Evolutionary conservation across 1,140 invertebrate genomes (phyloP).

Genomic region (Aleiodes sp.): DNA sequence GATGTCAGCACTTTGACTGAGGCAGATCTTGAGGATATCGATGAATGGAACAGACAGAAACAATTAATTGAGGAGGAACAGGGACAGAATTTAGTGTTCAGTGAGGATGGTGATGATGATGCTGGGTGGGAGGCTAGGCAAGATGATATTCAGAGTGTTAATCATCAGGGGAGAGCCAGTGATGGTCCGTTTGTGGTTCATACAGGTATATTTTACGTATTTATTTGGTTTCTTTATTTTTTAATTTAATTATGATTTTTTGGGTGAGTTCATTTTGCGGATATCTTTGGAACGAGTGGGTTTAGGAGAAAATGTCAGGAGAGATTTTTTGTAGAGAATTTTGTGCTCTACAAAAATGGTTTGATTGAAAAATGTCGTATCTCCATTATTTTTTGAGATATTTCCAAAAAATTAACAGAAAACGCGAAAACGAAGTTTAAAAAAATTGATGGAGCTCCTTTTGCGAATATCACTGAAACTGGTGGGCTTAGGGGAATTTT

Average conservation of each 20-base stretch:
- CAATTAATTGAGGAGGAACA: conserved; percentile 15
- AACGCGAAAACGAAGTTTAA: too few relatives aligned
- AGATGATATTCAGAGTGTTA: background rate
- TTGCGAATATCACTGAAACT: too few relatives aligned
- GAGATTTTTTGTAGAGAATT: background rate
- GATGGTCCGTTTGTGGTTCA: background rate
- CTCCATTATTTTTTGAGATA: too few relatives aligned
- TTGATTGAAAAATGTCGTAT: too few relatives aligned
- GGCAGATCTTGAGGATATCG: conserved; percentile 41
- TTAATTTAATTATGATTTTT: too few relatives aligned
- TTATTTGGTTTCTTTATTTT: background rate
- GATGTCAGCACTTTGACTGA: conserved; percentile 39
- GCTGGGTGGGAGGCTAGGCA: conserved; percentile 11
- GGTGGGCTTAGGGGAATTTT: too few relatives aligned
- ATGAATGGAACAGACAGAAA: conserved; percentile 46
- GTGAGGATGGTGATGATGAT: conserved; percentile 31
- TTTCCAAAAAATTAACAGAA: too few relatives aligned
- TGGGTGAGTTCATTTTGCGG: too few relatives aligned
- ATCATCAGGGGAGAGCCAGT: background rate
- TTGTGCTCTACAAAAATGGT: too few relatives aligned
- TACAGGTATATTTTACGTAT: background rate
- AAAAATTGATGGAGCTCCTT: too few relatives aligned
- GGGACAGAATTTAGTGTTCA: conserved; percentile 33
- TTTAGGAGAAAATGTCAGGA: too few relatives aligned
- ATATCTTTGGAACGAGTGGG: too few relatives aligned